Base-by-base conservation (phyloP, 2,888 invertebrate genomes). In the Pollenia angustigena region DNA sequence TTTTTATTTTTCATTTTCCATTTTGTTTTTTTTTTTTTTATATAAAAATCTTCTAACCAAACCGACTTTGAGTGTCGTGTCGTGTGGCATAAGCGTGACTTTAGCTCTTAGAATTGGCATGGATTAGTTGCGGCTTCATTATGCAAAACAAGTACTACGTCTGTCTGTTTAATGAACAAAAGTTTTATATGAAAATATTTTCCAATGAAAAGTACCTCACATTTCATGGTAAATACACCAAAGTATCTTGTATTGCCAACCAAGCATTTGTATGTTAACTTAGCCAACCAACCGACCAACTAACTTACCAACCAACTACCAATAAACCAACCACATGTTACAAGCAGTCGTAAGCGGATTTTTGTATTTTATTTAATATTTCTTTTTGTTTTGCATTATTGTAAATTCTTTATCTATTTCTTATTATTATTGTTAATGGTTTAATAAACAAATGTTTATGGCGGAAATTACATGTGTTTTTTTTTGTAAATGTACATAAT, bases 71-170 rank as follows among this genome's bases (percentile, higher is more conserved):
- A 81, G 68, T 79, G 87, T 81, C 54, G 79, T 82, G 85, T 87
- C 87, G 87, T 87, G 87, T 87, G 87, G 87, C 87, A 87, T 82
- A 87, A 87, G 87, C 85, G 87, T 85, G 87, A 85, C 87, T 87
- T 85, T 60, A 76, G 80, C 81, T 60, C 32, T 79, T 79, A 64
- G 81, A 74, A 82, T 81, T 87, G 76, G 81, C 72, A 69, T 81
- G 84, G 78, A 81, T 84, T 87, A 76, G 68, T 82, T 68, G 75
- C 23, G 82, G 82, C 75, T 75, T 82, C 82, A 82, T 82, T 82
- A 75, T 82, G 82, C 82, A 82, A 82, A 82, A 69, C 68, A 75
- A 75, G 44, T 75, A 81, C 72, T 4, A 32, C 6, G n/a, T 42
- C 9, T 14, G 44, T 71, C 69, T 80, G 71, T 71, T 58, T 42